phyloP scores from a whole-genome alignment of 1,140 invertebrate species.

The Euura lappo region DNA sequence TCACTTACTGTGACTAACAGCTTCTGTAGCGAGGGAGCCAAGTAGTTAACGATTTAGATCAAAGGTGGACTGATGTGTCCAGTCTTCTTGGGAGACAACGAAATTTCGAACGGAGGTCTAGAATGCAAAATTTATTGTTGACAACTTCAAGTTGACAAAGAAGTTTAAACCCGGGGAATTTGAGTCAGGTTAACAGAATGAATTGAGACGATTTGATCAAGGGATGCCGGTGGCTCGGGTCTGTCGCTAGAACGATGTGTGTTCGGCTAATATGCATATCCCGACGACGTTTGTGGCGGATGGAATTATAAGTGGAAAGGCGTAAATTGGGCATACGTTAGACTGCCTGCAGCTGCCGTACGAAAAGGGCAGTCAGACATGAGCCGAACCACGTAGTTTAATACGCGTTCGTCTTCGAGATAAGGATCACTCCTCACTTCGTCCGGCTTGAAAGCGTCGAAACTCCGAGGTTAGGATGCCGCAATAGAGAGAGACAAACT shows the following conservation, averaged over 20 bases:
- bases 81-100: too few species aligned
- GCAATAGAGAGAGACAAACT: not conserved
- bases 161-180: too few species aligned
- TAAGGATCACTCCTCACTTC: conserved; percentile 6
- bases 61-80: too few species aligned
- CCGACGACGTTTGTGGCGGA: conserved; percentile 6
- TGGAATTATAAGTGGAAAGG: conserved; percentile 7
- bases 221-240: not conserved
- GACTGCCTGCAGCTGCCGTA: not conserved
- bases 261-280: not conserved
- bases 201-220: not conserved
- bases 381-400: conserved; percentile 4
- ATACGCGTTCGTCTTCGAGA: conserved; percentile 6
- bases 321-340: conserved; percentile 7
- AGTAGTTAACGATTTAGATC: not conserved
- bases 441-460: not conserved
- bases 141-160: too few species aligned
- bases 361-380: conserved; percentile 2
- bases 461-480: not conserved
- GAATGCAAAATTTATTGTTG: too few species aligned
- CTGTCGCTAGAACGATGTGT: not conserved
- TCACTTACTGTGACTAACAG: not conserved
- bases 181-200: too few species aligned
- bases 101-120: too few species aligned
- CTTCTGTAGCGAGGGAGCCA: not conserved